Percentiles rank a stretch among this genome's conserved stretches.
These are phyloP conservation scores for Hoplias malabaricus DNA, from an alignment of 2,113 vertebrate species.

Conservation along the genomic window DNA sequence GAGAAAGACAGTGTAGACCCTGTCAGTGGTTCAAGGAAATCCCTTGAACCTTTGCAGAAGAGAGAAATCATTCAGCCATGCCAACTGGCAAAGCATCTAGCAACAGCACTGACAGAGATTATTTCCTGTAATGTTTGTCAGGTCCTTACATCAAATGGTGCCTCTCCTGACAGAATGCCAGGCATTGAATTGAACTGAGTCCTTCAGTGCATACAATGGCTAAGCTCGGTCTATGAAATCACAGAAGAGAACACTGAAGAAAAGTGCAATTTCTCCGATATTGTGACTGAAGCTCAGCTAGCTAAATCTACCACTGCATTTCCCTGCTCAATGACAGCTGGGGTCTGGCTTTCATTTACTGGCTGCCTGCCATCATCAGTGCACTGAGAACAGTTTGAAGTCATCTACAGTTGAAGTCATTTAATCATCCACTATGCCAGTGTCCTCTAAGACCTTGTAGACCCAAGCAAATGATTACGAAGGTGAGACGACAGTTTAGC, in stretches of 20 bases:
- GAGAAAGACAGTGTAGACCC: background rate
- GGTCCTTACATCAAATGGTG: background rate
- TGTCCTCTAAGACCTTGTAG: background rate
- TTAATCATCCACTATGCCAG: background rate
- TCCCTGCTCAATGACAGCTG: slow-evolving; percentile 4
- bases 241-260: background rate
- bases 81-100: background rate
- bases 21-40: background rate
- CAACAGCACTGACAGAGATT: background rate
- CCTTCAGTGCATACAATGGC: slow-evolving; percentile 2
- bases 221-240: background rate
- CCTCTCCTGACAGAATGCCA: slow-evolving; percentile 6
- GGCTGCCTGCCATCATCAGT: slow-evolving; percentile 12
- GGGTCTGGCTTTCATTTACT: slow-evolving; percentile 13
- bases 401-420: background rate
- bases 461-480: background rate
- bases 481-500: background rate
- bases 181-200: slow-evolving; percentile 1
- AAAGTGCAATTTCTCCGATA: background rate
- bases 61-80: background rate
- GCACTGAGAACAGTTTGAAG: slow-evolving; percentile 17
- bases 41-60: background rate
- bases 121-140: slow-evolving; percentile 5
- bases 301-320: slow-evolving; percentile 13
- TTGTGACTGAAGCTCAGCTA: background rate